Percentiles rank a stretch among this genome's conserved stretches.
phyloP scores from a whole-genome alignment of 2,797 vertebrate species.

The Arctocebus calabarensis region DNA sequence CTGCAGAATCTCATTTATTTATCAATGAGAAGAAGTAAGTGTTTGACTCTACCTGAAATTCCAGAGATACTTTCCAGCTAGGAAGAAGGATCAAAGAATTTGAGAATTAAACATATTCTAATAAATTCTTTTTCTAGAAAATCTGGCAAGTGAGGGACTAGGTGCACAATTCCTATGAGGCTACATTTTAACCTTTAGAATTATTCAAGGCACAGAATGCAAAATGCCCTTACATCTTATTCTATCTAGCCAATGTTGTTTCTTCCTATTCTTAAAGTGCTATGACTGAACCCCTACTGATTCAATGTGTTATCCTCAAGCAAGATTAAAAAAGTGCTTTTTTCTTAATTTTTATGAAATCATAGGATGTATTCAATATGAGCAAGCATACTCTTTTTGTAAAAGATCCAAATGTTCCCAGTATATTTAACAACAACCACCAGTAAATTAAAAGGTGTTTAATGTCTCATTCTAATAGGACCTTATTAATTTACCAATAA shows the following conservation, averaged over 20 bases:
- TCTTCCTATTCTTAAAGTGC: background rate
- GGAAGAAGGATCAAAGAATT: background rate
- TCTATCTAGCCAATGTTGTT: background rate
- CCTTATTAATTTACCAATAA: background rate
- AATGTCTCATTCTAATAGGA: background rate
- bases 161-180: background rate
- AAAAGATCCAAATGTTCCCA: background rate
- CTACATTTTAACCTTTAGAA: background rate
- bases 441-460: background rate
- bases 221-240: background rate
- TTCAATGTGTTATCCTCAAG: background rate
- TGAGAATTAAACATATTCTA: background rate
- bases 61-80: background rate
- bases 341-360: background rate
- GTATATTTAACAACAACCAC: background rate
- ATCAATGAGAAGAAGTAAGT: constrained; percentile 5
- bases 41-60: background rate
- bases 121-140: background rate
- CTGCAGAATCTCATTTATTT: background rate
- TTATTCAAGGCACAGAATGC: background rate
- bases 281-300: background rate
- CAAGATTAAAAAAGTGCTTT: constrained; percentile 34
- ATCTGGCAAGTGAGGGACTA: rapidly evolving
- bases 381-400: background rate
- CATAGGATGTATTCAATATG: background rate